Percentiles rank a stretch among this genome's conserved stretches.
phyloP scores from a whole-genome alignment of 1,140 invertebrate genomes.

The Calliphora vicina region DNA sequence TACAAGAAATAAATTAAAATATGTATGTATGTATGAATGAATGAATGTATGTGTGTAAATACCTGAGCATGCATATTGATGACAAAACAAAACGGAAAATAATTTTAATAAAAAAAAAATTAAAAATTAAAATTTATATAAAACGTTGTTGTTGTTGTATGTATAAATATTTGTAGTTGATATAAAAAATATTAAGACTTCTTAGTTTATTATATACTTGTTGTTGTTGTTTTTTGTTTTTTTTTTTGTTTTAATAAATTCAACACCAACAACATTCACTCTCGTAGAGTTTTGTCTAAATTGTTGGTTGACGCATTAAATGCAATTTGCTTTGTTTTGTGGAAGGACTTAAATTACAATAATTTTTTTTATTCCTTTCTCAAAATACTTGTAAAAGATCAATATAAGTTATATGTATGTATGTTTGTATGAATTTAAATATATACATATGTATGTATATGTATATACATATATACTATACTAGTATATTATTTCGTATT shows the following conservation, averaged over 20 bases:
- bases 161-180: background rate
- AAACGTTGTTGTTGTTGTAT: background rate
- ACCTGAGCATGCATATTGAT: background rate
- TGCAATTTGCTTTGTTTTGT: slow-evolving; percentile 34
- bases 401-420: slow-evolving; percentile 16
- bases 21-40: no score
- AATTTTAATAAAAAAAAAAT: background rate
- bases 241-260: slow-evolving; percentile 6
- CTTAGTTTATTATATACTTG: slow-evolving; percentile 1
- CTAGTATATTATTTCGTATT: no score
- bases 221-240: slow-evolving; percentile 11
- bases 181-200: slow-evolving; percentile 19
- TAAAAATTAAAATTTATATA: background rate
- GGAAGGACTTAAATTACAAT: slow-evolving; percentile 36
- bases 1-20: background rate
- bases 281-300: slow-evolving; percentile 30
- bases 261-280: slow-evolving; percentile 27
- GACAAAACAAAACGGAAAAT: background rate
- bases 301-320: slow-evolving; percentile 30
- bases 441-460: background rate
- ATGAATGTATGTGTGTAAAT: background rate
- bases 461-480: no score
- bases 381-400: slow-evolving; percentile 10
- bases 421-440: background rate
- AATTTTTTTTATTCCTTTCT: slow-evolving; percentile 7